phyloP scores from a whole-genome alignment of 1,140 invertebrate species.

The Formica exsecta region DNA sequence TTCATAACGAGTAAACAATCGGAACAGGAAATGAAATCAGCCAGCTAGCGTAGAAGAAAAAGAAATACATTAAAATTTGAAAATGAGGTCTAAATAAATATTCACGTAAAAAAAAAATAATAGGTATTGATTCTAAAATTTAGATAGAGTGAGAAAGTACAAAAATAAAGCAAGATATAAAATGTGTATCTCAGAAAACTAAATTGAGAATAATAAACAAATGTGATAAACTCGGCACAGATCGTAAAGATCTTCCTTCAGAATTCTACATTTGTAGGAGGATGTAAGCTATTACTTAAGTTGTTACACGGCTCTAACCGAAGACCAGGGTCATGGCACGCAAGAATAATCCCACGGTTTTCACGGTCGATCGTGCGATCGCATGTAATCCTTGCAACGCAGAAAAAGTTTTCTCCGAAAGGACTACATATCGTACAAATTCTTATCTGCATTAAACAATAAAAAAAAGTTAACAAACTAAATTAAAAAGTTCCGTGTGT shows the following conservation, averaged over 20 bases:
- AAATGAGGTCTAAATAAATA: not conserved
- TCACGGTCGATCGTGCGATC: constrained; percentile 29
- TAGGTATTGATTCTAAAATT: not conserved
- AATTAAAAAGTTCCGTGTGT: not conserved
- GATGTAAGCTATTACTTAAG: constrained; percentile 45
- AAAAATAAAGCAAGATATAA: not conserved
- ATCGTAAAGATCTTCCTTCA: not conserved
- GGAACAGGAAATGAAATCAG: not conserved
- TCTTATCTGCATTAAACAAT: not conserved
- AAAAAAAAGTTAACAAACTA: too few relatives aligned
- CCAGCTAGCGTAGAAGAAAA: not conserved
- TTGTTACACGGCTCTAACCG: constrained; percentile 42
- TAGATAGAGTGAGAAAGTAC: not conserved
- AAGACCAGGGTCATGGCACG: constrained; percentile 53
- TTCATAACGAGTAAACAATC: constrained; percentile 14
- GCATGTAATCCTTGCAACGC: not conserved
- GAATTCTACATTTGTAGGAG: not conserved
- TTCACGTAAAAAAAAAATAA: not conserved
- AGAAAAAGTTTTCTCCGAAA: not conserved
- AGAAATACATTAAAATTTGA: not conserved
- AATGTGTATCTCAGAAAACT: not conserved
- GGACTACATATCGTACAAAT: not conserved
- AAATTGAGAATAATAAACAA: not conserved
- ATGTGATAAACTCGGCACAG: not conserved
- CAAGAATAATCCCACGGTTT: constrained; percentile 60